Percentiles rank a stretch among this genome's conserved stretches.
Conservation (phyloP, 2,113 vertebrate species). For the Hyperopisus bebe region DNA sequence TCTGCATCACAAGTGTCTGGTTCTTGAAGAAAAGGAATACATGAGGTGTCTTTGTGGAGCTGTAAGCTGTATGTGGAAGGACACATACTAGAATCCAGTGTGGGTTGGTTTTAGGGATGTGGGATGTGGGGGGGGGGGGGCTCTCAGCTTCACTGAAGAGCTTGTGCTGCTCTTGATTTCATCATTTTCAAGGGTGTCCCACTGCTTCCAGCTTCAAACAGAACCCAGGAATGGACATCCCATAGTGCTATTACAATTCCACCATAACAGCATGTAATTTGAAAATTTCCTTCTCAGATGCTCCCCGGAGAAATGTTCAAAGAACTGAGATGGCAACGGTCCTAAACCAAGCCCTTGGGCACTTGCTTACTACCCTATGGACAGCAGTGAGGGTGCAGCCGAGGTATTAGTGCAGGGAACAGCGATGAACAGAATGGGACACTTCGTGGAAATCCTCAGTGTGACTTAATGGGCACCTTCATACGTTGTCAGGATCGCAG, state of each 20-base stretch:
- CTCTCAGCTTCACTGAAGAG: not conserved
- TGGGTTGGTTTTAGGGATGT: not conserved
- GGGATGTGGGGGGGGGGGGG: not conserved
- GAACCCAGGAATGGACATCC: not conserved
- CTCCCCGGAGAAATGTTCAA: not conserved
- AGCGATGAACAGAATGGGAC: not conserved
- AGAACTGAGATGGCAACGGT: not conserved
- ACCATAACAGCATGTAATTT: not conserved
- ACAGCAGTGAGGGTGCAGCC: not conserved
- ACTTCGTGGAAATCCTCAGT: not conserved
- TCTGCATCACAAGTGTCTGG: not conserved
- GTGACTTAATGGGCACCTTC: not conserved
- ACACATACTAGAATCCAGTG: not conserved
- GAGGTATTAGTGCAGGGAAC: not conserved
- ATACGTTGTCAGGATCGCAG: not conserved
- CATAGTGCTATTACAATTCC: not conserved
- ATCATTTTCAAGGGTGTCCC: not conserved
- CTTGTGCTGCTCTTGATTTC: not conserved
- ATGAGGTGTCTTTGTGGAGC: not conserved
- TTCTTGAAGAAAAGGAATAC: not conserved
- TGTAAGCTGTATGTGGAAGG: not conserved
- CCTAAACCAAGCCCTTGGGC: not conserved
- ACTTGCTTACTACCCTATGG: not conserved
- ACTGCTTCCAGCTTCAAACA: not conserved
- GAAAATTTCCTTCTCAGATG: not conserved